Percentiles rank a stretch among this genome's conserved stretches.
Conservation (phyloP, 2,113 vertebrate species). For the Dromiciops gliroides region DNA sequence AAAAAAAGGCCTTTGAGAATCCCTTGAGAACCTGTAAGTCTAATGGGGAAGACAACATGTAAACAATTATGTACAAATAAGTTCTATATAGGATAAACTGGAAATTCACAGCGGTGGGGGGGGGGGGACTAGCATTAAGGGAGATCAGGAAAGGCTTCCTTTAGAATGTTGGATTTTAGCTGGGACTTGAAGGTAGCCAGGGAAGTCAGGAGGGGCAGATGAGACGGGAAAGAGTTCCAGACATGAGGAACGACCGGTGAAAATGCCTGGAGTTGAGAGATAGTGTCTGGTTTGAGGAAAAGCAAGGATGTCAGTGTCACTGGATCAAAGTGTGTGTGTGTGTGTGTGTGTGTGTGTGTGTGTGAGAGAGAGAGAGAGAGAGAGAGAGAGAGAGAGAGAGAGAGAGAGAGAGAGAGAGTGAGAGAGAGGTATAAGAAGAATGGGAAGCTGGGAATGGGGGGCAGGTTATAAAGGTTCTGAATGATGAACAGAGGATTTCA, state of each 20-base stretch:
- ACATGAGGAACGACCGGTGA: neutral
- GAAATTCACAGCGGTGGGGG: neutral
- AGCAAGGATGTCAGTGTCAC: neutral
- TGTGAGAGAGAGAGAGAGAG: no score
- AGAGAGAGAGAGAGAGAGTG: no score
- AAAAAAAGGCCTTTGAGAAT: neutral
- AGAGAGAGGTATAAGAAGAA: neutral
- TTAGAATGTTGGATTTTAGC: neutral
- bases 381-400: no score
- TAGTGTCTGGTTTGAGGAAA: neutral
- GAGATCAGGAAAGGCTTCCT: neutral
- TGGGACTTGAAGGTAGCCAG: neutral
- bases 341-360: neutral
- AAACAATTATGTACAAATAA: neutral
- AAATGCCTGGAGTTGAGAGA: neutral
- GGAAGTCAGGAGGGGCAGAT: neutral
- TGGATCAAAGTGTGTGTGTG: neutral
- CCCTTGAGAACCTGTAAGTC: neutral
- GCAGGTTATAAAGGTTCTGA: no score
- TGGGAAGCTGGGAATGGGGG: no score
- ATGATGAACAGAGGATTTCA: neutral
- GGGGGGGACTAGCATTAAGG: neutral
- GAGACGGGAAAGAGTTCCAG: neutral
- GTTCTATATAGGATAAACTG: neutral
- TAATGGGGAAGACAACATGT: neutral